Base-by-base conservation (phyloP, 1,140 invertebrate species). In the Zaprionus gabonicus region DNA sequence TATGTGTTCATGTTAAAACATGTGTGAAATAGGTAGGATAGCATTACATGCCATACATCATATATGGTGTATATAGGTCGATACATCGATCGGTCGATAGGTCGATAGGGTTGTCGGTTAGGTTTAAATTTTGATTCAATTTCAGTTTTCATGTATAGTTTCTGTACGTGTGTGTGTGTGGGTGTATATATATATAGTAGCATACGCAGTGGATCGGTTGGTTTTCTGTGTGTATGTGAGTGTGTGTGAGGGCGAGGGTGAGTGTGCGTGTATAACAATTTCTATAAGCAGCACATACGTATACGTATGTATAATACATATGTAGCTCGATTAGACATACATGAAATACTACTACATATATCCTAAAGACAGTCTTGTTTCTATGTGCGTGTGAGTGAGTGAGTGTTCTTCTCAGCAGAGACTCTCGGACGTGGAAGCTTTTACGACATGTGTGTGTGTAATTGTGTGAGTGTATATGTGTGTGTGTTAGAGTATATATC, bases 311-410 rank as follows among this genome's bases (percentile, higher is more conserved):
- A 36, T 17, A 57, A 66, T 80, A 75, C 36, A 71, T 75, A 78
- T 80, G 75, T 70, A 81, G 78, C 67, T 78, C 59, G 78, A 74
- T 83, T 67, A 81, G 78, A 80, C 81, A 80, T 85, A 85, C 80
- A 81, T 81, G 82, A 85, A 85, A 85, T 85, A 84, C 71, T 68
- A 84, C 82, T 85, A 85, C 82, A 85, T 81, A 85, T 85, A 81
- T 84, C 76, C 82, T 85, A 85, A 85, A 84, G 82, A 85, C 82
- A 85, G 82, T 85, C 82, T 85, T 85, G 82, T 85, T 85, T 85
- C 82, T 85, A 85, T 85, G 82, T 85, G 82, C 78, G 82, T 85
- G 75, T 82, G 63, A 68, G 56, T 82, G 34, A 58, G 62, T 71
- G 53, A 56, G 73, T 62, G 23, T 44, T 25, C 28, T 49, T 55